Evolutionary conservation across 2,797 vertebrate genomes (phyloP).

Genomic region (Smutsia temminckii): DNA sequence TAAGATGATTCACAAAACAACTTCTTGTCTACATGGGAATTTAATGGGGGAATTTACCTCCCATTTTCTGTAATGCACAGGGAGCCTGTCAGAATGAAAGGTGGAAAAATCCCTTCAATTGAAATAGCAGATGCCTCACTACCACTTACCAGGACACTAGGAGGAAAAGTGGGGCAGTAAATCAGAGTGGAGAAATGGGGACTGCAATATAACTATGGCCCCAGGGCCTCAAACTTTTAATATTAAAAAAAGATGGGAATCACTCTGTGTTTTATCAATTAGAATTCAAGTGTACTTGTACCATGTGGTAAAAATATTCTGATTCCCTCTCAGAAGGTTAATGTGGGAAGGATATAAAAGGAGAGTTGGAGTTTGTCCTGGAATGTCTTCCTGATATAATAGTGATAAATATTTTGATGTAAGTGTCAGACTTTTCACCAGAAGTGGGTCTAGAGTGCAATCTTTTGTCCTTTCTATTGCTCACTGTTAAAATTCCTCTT

Average conservation of each 20-base stretch:
- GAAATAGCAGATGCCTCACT: neutral
- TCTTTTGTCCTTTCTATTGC: neutral
- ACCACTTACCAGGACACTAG: neutral
- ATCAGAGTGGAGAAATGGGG: neutral
- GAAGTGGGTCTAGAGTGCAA: slow-evolving; percentile 1
- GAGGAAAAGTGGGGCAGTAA: neutral
- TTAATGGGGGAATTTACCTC: neutral
- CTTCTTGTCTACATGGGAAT: neutral
- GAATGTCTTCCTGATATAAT: slow-evolving; percentile 32
- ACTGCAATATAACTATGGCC: neutral
- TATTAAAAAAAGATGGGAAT: slow-evolving; percentile 19
- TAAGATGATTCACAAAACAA: slow-evolving; percentile 18
- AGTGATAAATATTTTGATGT: slow-evolving; percentile 40
- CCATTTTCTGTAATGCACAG: slow-evolving; percentile 4
- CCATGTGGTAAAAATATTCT: neutral
- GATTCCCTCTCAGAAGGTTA: neutral
- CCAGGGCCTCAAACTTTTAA: neutral
- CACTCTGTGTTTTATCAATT: slow-evolving; percentile 14
- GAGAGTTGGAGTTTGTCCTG: neutral
- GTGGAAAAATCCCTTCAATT: neutral
- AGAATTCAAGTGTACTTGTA: slow-evolving; percentile 31
- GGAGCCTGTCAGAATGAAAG: neutral
- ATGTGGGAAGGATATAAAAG: slow-evolving; percentile 8
- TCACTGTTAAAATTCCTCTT: slow-evolving; percentile 3
- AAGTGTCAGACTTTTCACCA: slow-evolving; percentile 3